phyloP scores from a whole-genome alignment of 2,888 invertebrate species.

The Dichetophora obliterata region DNA sequence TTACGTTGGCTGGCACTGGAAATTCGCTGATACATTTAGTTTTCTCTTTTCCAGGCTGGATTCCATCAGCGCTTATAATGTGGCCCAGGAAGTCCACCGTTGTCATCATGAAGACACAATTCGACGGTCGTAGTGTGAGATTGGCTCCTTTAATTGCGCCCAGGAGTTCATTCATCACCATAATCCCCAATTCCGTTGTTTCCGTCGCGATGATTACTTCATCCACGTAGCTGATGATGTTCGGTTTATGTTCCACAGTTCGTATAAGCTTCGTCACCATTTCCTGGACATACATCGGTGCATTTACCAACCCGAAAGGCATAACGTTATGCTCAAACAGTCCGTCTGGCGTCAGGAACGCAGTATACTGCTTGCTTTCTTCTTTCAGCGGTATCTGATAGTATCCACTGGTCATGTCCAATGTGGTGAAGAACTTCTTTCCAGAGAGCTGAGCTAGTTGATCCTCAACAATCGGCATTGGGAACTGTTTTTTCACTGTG shows the following conservation, averaged over 20 bases:
- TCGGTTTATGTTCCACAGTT: not conserved
- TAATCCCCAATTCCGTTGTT: conserved; percentile 7
- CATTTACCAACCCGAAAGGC: conserved; percentile 62
- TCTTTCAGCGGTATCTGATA: conserved; percentile 44
- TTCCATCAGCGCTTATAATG: conserved; percentile 32
- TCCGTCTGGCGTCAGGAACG: conserved; percentile 49
- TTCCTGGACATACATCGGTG: conserved; percentile 59
- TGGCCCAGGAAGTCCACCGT: conserved; percentile 42
- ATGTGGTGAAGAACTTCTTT: conserved; percentile 30
- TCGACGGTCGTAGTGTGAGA: conserved; percentile 42
- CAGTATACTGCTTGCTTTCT: conserved; percentile 47
- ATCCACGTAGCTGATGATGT: conserved; percentile 38
- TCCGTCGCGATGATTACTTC: conserved; percentile 41
- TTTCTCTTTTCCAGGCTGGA: conserved; percentile 43
- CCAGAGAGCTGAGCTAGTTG: conserved; percentile 47
- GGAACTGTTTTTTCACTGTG: conserved; percentile 45
- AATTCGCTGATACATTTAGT: conserved; percentile 41
- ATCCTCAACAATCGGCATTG: conserved; percentile 48
- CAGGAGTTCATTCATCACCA: conserved; percentile 38
- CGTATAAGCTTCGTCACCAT: conserved; percentile 34
- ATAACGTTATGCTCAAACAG: conserved; percentile 58
- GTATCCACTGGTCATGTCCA: conserved; percentile 38
- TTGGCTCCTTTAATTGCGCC: conserved; percentile 11
- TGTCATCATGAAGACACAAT: conserved; percentile 45
- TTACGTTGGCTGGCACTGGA: conserved; percentile 38